Conservation (phyloP, 2,888 invertebrate genomes). For the Catocala sponsa region DNA sequence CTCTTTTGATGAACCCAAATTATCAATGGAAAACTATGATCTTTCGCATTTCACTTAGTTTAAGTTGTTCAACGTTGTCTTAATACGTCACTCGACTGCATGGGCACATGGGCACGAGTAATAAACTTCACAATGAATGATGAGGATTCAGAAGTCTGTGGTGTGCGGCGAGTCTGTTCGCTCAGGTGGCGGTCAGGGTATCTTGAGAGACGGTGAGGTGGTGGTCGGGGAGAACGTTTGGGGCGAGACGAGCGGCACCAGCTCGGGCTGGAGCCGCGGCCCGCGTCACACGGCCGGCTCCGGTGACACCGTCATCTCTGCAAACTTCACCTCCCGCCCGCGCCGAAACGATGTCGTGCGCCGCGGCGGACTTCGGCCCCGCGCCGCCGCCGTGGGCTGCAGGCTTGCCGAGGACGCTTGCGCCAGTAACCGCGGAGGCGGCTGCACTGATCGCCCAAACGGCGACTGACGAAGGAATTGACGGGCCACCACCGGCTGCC, state of each 20-base stretch:
- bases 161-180: slow-evolving; percentile 69
- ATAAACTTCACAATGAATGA: slow-evolving; percentile 15
- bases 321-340: slow-evolving; percentile 86
- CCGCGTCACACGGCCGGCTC: slow-evolving; percentile 84
- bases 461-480: slow-evolving; percentile 92
- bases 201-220: slow-evolving; percentile 48
- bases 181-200: slow-evolving; percentile 73
- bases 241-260: slow-evolving; percentile 82
- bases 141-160: slow-evolving; percentile 72
- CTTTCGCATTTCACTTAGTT: slow-evolving; percentile 34
- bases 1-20: slow-evolving; percentile 54
- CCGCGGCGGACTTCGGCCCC: slow-evolving; percentile 75
- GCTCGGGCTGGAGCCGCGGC: slow-evolving; percentile 86
- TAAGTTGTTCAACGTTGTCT: slow-evolving; percentile 9
- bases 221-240: slow-evolving; percentile 57
- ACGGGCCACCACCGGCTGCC: slow-evolving; percentile 91
- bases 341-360: slow-evolving; percentile 81
- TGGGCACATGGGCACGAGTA: slow-evolving; percentile 27
- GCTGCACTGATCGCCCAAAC: slow-evolving; percentile 77
- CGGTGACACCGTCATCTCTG: slow-evolving; percentile 68
- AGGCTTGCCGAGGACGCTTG: slow-evolving; percentile 84
- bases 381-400: slow-evolving; percentile 69
- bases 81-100: slow-evolving; percentile 27
- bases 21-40: slow-evolving; percentile 25
- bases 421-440: slow-evolving; percentile 70